Percentiles rank a stretch among this genome's conserved stretches.
Conservation (phyloP, 2,113 vertebrate genomes). For the Aphelocoma coerulescens region DNA sequence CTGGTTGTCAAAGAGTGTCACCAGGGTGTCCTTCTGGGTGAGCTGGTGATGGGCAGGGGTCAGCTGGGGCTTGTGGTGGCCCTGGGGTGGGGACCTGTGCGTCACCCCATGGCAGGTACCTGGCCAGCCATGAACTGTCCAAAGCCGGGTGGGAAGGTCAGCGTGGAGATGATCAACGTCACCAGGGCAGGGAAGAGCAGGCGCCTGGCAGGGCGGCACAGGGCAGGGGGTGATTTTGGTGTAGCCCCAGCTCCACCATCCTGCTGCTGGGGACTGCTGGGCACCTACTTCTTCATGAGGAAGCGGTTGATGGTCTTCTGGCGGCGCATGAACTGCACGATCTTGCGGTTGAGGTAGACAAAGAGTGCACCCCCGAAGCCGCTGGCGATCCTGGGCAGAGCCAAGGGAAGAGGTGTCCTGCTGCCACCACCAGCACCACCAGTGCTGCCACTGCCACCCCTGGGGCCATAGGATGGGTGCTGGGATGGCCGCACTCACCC, state of each 20-base stretch:
- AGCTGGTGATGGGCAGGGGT: constrained; percentile 71
- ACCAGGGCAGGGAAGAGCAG: constrained; percentile 92
- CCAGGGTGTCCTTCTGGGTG: constrained; percentile 94
- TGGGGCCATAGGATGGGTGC: neutral
- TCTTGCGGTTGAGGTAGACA: constrained; percentile 94
- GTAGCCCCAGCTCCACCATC: neutral
- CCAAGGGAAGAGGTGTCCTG: neutral
- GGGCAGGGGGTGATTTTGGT: neutral
- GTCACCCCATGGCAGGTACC: constrained; percentile 58
- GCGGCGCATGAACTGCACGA: constrained; percentile 96
- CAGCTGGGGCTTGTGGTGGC: neutral
- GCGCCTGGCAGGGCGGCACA: constrained; percentile 68
- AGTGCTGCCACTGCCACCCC: neutral
- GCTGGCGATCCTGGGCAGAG: constrained; percentile 84
- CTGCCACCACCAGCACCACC: neutral
- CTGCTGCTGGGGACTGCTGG: fast-evolving
- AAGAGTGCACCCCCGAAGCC: constrained; percentile 93
- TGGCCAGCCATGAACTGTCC: constrained; percentile 98
- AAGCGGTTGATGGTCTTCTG: constrained; percentile 97
- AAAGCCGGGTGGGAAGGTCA: constrained; percentile 94
- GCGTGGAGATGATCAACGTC: constrained; percentile 87
- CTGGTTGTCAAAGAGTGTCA: constrained; percentile 92
- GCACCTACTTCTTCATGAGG: constrained; percentile 97
- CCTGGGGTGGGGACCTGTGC: neutral
- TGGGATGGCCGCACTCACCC: constrained; percentile 72